Percentiles rank a stretch among this genome's conserved stretches.
These are phyloP conservation scores for Ectropis crepuscularia DNA, from an alignment of 2,888 invertebrate species.

Conservation along the genomic window DNA sequence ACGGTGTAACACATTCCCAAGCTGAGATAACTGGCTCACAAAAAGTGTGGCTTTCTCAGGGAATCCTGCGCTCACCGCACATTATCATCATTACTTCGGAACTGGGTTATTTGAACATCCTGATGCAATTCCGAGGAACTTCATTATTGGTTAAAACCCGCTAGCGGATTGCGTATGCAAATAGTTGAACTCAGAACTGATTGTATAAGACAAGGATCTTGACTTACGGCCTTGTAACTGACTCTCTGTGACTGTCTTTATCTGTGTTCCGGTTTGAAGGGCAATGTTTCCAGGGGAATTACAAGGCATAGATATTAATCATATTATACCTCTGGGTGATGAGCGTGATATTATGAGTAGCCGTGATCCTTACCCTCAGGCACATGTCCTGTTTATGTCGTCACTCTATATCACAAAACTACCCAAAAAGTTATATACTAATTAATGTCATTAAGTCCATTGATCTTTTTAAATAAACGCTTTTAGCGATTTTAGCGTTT, in stretches of 20 bases:
- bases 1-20: conserved; percentile 50
- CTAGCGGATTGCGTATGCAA: conserved; percentile 69
- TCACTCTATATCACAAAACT: too few species aligned
- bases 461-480: too few species aligned
- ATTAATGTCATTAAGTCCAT: too few species aligned
- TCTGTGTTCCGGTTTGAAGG: too few species aligned
- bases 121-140: conserved; percentile 69
- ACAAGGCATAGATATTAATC: too few species aligned
- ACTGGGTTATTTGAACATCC: conserved; percentile 67
- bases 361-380: too few species aligned
- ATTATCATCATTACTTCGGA: conserved; percentile 55
- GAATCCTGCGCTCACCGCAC: conserved; percentile 56
- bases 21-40: conserved; percentile 49
- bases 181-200: conserved; percentile 42
- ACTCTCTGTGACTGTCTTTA: background rate
- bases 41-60: conserved; percentile 63
- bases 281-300: too few species aligned
- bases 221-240: conserved; percentile 7
- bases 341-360: too few species aligned
- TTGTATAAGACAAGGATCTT: conserved; percentile 27
- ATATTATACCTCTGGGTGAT: too few species aligned
- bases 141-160: conserved; percentile 67
- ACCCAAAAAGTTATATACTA: too few species aligned
- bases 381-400: too few species aligned
- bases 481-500: too few species aligned